These are phyloP conservation scores for Invenusta paracnida DNA, from an alignment of 2,888 invertebrate genomes.

Conservation along the genomic window DNA sequence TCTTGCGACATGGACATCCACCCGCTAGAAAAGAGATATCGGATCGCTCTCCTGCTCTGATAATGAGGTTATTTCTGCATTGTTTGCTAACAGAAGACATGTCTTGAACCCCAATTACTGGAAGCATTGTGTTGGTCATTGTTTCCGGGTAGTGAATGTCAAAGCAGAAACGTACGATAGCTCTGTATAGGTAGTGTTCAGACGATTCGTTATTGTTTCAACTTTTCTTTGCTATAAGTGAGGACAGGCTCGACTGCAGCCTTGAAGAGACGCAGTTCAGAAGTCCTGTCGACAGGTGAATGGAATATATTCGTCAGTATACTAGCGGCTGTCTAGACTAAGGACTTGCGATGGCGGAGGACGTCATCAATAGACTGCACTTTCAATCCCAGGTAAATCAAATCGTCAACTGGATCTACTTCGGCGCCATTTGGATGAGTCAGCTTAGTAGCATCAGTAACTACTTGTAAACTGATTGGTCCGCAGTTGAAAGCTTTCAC, in stretches of 20 bases:
- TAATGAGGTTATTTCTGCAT: no score
- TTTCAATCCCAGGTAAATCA: background rate
- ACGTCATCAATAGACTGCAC: background rate
- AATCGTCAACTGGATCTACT: background rate
- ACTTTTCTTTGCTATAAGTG: background rate
- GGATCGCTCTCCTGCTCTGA: no score
- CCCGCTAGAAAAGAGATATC: no score
- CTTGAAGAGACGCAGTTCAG: no score
- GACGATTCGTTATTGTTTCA: background rate
- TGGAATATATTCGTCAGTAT: background rate
- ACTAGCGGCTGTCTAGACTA: background rate
- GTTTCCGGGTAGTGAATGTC: background rate
- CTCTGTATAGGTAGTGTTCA: background rate
- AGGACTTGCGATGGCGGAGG: background rate
- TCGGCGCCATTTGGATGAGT: no score
- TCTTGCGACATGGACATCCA: no score
- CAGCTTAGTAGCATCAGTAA: background rate
- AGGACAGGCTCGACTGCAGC: no score
- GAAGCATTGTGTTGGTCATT: background rate
- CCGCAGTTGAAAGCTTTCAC: no score
- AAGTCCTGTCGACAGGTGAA: background rate
- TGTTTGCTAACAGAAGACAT: no score
- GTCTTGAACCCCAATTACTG: no score
- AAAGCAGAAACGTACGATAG: background rate
- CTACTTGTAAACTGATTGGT: background rate